A percentile compares a stretch with the other conserved stretches of the same genome.
Evolutionary conservation across 2,113 vertebrate genomes (phyloP).

Genomic region (Oenanthe oenanthe): DNA sequence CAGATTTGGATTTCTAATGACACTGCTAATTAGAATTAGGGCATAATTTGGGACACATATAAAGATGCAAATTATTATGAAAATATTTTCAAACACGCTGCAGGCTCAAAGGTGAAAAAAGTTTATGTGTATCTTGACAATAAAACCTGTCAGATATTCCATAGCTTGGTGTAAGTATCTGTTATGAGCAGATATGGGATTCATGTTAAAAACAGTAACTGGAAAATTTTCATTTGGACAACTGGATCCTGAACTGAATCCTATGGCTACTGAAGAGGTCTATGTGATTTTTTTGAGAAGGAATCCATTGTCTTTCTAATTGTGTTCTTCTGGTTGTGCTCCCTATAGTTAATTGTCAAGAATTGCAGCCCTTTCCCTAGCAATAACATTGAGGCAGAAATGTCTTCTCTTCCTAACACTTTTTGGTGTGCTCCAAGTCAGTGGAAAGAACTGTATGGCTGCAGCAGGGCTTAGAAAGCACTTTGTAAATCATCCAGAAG

Average conservation of each 20-base stretch:
- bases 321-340: not conserved
- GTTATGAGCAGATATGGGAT: not conserved
- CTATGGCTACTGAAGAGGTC: fast-evolving
- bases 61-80: slow-evolving; percentile 54
- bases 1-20: slow-evolving; percentile 52
- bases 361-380: not conserved
- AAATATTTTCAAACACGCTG: slow-evolving; percentile 53
- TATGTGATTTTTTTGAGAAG: not conserved
- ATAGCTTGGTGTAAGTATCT: not conserved
- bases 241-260: not conserved
- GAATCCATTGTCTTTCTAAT: not conserved
- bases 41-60: slow-evolving; percentile 47
- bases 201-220: not conserved
- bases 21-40: slow-evolving; percentile 50
- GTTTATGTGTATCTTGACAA: not conserved
- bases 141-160: not conserved
- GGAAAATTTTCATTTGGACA: not conserved
- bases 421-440: not conserved
- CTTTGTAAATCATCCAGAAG: not conserved
- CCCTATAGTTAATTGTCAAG: not conserved
- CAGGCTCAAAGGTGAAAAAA: slow-evolving; percentile 12
- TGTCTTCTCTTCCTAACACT: not conserved
- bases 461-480: not conserved
- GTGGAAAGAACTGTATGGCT: not conserved
- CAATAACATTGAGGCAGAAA: not conserved